A percentile compares a stretch with the other conserved stretches of the same genome.
Evolutionary conservation across 1,140 invertebrate species (phyloP).

Genomic region (Trichoplusia ni): DNA sequence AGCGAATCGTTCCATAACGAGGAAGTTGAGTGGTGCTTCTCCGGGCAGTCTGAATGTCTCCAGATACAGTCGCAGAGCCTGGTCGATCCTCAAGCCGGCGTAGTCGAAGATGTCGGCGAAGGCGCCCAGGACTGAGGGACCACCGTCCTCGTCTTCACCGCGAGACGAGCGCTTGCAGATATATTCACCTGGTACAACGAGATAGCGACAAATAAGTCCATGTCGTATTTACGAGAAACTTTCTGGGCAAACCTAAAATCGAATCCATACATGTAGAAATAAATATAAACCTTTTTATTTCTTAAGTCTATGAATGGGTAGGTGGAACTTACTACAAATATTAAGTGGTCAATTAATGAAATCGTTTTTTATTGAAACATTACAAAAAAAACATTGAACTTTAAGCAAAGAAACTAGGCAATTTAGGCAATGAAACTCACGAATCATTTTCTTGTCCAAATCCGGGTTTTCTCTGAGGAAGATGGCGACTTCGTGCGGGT

Average conservation of each 20-base stretch:
- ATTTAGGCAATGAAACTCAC: conserved; percentile 61
- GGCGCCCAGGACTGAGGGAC: conserved; percentile 83
- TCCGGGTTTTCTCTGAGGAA: conserved; percentile 97
- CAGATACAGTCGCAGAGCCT: conserved; percentile 95
- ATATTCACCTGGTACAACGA: conserved; percentile 65
- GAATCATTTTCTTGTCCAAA: conserved; percentile 98
- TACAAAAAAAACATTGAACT: too few species aligned
- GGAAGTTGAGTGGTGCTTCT: conserved; percentile 97
- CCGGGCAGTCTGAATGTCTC: conserved; percentile 98
- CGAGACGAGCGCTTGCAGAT: conserved; percentile 70
- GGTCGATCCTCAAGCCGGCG: conserved; percentile 93
- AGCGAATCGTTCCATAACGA: conserved; percentile 98
- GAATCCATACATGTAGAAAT: too few species aligned
- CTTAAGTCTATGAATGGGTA: too few species aligned
- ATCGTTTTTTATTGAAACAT: too few species aligned
- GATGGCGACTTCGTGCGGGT: conserved; percentile 92
- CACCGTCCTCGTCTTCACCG: conserved; percentile 52
- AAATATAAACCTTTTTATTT: too few species aligned
- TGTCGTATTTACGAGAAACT: too few species aligned
- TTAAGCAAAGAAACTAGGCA: too few species aligned
- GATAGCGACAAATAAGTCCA: too few species aligned
- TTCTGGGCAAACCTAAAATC: too few species aligned
- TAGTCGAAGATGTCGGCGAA: conserved; percentile 95
- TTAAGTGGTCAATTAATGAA: too few species aligned
- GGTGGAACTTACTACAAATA: too few species aligned